Percentiles rank a stretch among this genome's conserved stretches.
Conservation (phyloP, 1,140 invertebrate genomes). For the Oscheius sp. region DNA sequence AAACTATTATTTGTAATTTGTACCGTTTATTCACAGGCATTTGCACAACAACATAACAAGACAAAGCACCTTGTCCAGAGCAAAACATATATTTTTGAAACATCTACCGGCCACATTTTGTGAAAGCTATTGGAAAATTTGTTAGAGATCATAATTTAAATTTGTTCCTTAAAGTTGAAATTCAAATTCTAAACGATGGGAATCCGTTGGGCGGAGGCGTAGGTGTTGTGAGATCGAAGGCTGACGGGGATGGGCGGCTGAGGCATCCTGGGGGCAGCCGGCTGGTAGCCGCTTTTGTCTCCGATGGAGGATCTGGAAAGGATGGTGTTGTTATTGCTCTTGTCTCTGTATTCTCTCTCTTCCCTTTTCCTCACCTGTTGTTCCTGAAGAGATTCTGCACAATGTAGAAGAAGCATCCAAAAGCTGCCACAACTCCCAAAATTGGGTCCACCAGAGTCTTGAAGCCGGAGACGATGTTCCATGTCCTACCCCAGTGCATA, state of each 20-base stretch:
- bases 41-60: no score
- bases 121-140: neutral
- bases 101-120: neutral
- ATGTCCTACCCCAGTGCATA: slow-evolving; percentile 10
- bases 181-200: neutral
- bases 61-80: no score
- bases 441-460: slow-evolving; percentile 24
- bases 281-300: slow-evolving; percentile 39
- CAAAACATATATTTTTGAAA: neutral
- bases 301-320: slow-evolving; percentile 14
- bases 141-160: neutral
- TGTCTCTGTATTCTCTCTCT: no score
- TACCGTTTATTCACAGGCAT: no score
- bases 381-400: slow-evolving; percentile 2
- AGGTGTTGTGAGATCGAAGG: slow-evolving; percentile 25
- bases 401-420: slow-evolving; percentile 28
- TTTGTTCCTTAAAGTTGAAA: neutral
- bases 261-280: slow-evolving; percentile 29
- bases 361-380: no score
- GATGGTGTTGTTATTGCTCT: neutral
- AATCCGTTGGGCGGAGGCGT: slow-evolving; percentile 18
- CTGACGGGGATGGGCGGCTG: slow-evolving; percentile 33
- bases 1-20: no score
- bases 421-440: slow-evolving; percentile 25
- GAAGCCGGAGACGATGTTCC: slow-evolving; percentile 14